A percentile compares a stretch with the other conserved stretches of the same genome.
phyloP scores from a whole-genome alignment of 2,888 invertebrate species.

The Ischnura elegans region DNA sequence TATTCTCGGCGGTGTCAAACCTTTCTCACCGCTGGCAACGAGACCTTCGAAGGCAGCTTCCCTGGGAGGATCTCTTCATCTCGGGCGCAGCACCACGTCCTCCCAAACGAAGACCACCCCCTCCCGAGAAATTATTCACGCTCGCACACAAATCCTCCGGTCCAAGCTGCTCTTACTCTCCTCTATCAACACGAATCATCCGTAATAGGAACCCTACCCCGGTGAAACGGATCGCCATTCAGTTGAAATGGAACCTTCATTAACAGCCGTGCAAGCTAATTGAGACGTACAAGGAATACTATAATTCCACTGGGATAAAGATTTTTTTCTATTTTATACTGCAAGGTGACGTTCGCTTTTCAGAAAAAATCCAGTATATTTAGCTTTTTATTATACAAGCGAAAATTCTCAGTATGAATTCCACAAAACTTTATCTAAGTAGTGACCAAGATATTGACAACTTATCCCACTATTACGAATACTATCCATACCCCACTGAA shows the following conservation, averaged over 20 bases:
- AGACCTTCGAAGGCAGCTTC: background rate
- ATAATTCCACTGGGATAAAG: too few species aligned
- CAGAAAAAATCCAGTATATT: too few species aligned
- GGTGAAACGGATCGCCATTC: background rate
- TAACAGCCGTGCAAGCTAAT: background rate
- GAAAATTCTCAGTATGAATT: too few species aligned
- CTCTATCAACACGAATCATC: background rate
- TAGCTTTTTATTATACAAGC: too few species aligned
- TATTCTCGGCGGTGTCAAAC: background rate
- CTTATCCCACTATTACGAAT: too few species aligned
- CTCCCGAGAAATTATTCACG: conserved; percentile 19
- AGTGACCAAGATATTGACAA: too few species aligned
- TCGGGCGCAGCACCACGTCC: background rate
- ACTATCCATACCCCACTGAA: too few species aligned
- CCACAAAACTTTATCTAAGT: too few species aligned
- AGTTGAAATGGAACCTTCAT: background rate
- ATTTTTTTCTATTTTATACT: too few species aligned
- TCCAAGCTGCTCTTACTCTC: background rate
- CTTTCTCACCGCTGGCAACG: background rate
- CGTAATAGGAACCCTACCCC: background rate
- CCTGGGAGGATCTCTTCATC: background rate
- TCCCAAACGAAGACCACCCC: background rate
- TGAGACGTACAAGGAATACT: background rate
- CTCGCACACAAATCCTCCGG: background rate
- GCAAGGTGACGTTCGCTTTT: too few species aligned